These are phyloP conservation scores for Huso huso DNA, from an alignment of 2,797 vertebrate species.

Conservation along the genomic window DNA sequence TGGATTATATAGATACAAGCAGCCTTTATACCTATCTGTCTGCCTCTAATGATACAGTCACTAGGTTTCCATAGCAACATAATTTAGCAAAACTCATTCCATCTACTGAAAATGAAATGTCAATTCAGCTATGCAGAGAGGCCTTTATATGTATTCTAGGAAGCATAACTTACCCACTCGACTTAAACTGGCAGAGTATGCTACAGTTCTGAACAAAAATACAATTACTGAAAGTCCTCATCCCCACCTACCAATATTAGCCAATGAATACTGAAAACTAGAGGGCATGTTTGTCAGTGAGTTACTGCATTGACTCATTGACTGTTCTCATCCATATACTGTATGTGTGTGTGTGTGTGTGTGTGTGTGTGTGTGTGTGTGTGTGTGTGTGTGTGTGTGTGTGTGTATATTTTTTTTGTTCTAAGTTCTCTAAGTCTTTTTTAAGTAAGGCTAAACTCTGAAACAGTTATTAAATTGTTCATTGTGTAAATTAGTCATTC, in stretches of 20 bases:
- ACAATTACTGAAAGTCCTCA: too few relatives aligned
- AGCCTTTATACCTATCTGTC: background rate
- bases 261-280: too few relatives aligned
- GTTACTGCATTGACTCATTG: too few relatives aligned
- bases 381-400: background rate
- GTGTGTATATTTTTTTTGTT: background rate
- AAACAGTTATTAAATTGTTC: background rate
- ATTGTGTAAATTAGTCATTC: background rate
- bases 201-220: background rate
- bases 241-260: too few relatives aligned
- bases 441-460: background rate
- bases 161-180: background rate
- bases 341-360: too few relatives aligned
- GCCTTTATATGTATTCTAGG: background rate
- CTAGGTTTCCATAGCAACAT: slow-evolving; percentile 52
- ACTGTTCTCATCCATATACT: too few relatives aligned
- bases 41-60: slow-evolving; percentile 22
- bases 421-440: background rate
- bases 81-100: slow-evolving; percentile 24
- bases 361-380: too few relatives aligned
- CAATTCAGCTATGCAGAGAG: slow-evolving; percentile 30
- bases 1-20: background rate
- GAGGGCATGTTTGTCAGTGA: too few relatives aligned
- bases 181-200: background rate
- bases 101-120: slow-evolving; percentile 37